Percentiles rank a stretch among this genome's conserved stretches.
phyloP scores from a whole-genome alignment of 1,140 invertebrate species.

The Laodelphax striatellus region DNA sequence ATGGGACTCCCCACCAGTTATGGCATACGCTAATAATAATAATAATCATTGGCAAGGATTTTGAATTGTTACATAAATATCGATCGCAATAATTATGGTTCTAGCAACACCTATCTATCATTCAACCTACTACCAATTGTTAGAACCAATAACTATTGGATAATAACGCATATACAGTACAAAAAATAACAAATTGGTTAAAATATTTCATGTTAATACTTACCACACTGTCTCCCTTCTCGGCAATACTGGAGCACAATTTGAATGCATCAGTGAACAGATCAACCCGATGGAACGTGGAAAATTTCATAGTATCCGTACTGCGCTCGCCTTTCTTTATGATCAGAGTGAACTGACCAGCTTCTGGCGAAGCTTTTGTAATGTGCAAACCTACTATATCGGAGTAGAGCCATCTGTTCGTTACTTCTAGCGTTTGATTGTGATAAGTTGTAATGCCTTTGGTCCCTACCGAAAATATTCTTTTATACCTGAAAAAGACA shows the following conservation, averaged over 20 bases:
- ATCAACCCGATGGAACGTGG: constrained; percentile 87
- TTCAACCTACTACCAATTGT: no score
- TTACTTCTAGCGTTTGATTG: constrained; percentile 84
- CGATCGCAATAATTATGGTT: no score
- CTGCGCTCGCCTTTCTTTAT: constrained; percentile 69
- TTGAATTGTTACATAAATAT: no score
- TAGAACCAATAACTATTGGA: no score
- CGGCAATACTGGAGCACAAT: constrained; percentile 63
- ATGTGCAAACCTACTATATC: constrained; percentile 70
- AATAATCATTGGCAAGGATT: no score
- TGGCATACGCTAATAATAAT: no score
- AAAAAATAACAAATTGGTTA: no score
- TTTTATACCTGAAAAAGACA: constrained; percentile 66
- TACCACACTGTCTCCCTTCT: constrained; percentile 62
- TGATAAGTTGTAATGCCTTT: constrained; percentile 95
- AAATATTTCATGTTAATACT: no score
- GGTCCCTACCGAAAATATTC: constrained; percentile 94
- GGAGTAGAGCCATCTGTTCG: constrained; percentile 85
- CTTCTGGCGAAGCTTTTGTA: constrained; percentile 22
- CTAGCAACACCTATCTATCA: no score
- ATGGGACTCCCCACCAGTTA: no score
- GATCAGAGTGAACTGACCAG: constrained; percentile 66
- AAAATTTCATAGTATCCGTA: constrained; percentile 87
- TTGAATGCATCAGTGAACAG: constrained; percentile 84
- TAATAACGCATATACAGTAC: no score